These are phyloP conservation scores for Channa striata DNA, from an alignment of 2,797 vertebrate species.

Conservation along the genomic window DNA sequence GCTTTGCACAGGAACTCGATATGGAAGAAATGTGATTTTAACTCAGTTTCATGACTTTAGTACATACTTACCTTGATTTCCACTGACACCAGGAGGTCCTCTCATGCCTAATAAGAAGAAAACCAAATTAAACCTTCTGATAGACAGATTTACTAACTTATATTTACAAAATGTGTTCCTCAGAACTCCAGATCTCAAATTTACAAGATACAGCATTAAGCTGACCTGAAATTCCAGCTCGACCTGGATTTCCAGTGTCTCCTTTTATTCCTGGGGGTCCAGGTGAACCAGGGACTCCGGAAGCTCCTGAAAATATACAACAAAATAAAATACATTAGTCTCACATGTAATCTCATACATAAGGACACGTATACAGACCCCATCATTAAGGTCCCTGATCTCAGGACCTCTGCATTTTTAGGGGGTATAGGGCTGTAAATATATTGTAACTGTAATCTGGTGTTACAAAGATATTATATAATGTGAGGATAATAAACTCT, in stretches of 20 bases:
- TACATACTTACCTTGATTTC: constrained; percentile 40
- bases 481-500: too few relatives aligned
- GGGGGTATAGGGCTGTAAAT: too few relatives aligned
- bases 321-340: constrained; percentile 4
- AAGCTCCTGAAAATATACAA: constrained; percentile 23
- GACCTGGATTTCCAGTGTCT: constrained; percentile 18
- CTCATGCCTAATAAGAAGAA: constrained; percentile 21
- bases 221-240: constrained; percentile 44
- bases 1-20: not conserved
- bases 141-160: too few relatives aligned
- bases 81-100: constrained; percentile 42
- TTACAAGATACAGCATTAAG: not conserved
- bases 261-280: constrained; percentile 45
- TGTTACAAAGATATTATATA: too few relatives aligned
- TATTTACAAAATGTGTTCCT: too few relatives aligned
- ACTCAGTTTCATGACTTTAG: not conserved
- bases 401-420: too few relatives aligned
- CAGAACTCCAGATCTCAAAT: too few relatives aligned
- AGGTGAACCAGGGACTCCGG: not conserved
- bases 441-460: too few relatives aligned
- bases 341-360: not conserved
- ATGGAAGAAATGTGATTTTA: not conserved
- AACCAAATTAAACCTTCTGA: not conserved
- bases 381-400: not conserved
- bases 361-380: not conserved